A percentile compares a stretch with the other conserved stretches of the same genome.
Conservation (phyloP, 2,113 vertebrate genomes). For the Athene cunicularia region DNA sequence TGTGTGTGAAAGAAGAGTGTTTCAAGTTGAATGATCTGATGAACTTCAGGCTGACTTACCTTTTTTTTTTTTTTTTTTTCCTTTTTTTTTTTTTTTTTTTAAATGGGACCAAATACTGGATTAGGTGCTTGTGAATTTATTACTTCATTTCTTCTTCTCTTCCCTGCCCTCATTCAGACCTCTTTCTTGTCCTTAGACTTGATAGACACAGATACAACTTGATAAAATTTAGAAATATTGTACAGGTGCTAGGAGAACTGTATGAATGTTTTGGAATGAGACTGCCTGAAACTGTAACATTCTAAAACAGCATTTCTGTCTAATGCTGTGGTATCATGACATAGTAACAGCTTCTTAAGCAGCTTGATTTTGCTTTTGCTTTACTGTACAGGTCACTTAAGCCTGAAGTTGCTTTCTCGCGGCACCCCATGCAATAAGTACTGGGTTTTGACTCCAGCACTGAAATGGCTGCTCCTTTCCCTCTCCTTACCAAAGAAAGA, state of each 20-base stretch:
- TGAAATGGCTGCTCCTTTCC: neutral
- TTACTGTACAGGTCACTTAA: neutral
- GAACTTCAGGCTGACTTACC: neutral
- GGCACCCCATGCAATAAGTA: neutral
- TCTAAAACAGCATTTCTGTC: neutral
- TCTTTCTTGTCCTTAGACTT: no score
- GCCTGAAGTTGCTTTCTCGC: neutral
- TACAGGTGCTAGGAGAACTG: neutral
- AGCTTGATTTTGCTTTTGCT: neutral
- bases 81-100: neutral
- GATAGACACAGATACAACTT: neutral
- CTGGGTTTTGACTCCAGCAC: neutral
- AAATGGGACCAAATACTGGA: neutral
- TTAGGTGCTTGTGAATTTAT: neutral
- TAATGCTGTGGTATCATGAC: neutral
- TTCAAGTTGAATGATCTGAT: neutral
- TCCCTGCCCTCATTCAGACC: neutral
- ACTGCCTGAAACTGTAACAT: neutral
- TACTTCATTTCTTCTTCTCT: neutral
- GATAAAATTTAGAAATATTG: neutral
- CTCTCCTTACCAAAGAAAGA: neutral
- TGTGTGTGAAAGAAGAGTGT: neutral
- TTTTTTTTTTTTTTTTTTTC: neutral
- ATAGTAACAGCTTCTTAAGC: neutral
- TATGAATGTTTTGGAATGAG: neutral